Percentiles rank a stretch among this genome's conserved stretches.
Conservation (phyloP, 2,797 vertebrate genomes). For the Poeciliopsis infans region DNA sequence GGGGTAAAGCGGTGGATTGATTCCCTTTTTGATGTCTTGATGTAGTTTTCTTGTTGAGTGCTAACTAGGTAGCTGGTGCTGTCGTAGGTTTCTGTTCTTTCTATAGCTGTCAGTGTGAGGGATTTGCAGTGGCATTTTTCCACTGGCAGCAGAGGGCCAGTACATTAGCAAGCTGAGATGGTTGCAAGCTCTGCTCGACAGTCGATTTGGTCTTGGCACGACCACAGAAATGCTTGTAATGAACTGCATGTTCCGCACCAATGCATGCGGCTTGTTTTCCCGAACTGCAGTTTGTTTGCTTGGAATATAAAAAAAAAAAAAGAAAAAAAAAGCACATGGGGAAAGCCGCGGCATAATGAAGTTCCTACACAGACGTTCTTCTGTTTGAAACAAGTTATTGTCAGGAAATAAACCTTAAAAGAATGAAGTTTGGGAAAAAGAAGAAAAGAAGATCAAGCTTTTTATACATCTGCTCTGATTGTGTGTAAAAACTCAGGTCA, state of each 20-base stretch:
- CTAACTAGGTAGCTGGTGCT: conserved; percentile 25
- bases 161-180: conserved; percentile 36
- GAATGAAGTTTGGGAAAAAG: conserved; percentile 16
- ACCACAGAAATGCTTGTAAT: conserved; percentile 50
- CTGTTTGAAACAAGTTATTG: conserved; percentile 7
- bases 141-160: conserved; percentile 41
- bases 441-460: neutral
- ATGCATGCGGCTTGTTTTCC: conserved; percentile 18
- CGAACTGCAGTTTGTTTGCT: conserved; percentile 6
- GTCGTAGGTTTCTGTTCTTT: conserved; percentile 19
- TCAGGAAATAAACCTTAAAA: neutral
- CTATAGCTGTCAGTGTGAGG: conserved; percentile 33
- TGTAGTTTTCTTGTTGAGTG: conserved; percentile 26
- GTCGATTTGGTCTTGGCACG: conserved; percentile 38
- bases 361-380: neutral
- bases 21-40: conserved; percentile 16
- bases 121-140: conserved; percentile 70
- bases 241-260: conserved; percentile 32
- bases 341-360: neutral
- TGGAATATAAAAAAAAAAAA: neutral
- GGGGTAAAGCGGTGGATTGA: conserved; percentile 10
- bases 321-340: neutral
- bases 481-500: conserved; percentile 32
- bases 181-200: conserved; percentile 32
- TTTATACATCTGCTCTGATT: conserved; percentile 31